Base-by-base conservation (phyloP, 2,113 vertebrate genomes). In the Platichthys flesus region DNA sequence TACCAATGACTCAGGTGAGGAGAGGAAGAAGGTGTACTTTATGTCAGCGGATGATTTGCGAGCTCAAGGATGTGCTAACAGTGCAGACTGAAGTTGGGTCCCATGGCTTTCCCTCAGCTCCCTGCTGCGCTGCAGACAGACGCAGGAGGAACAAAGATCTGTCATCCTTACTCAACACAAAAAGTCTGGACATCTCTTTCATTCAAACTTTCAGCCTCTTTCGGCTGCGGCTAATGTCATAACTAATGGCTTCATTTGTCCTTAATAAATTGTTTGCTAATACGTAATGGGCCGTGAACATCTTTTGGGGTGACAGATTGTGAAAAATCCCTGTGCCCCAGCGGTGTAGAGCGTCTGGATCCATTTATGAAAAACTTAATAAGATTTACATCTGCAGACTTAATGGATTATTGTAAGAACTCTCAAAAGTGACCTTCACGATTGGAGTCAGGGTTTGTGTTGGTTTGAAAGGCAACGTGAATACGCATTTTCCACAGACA, bases 31-130 rank as follows among this genome's bases (percentile, higher is more conserved):
- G 52, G 56, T 76, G 65, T 62, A 56, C 73, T 67, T 80, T 70
- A 55, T 85, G 74, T 81, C 78, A 69, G 71, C 0, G 8, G 54
- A 78, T 81, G 74, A 85, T 82, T 87, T 88, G 76, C 45, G 57
- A 76, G 71, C 78, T 79, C 26, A 66, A 58, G 42, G 63, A 65
- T 69, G 60, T 67, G 79, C 60, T 58, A 67, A 75, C 61, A 74
- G 23, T 79, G 76, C 75, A 58, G 82, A 42, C 31, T 68, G 72
- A 72, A 83, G 81, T 35, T 65, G 18, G 72, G 74, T 60, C 78
- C 61, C 24, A 5, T 52, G 55, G 67, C 51, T 12, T 14, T 64
- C 52, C 69, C 82, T 20, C 3, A 18, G 58, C 54, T 79, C 62
- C 76, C 15, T 23, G 61, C 61, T 75, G 61, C 15, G 56, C 52